Base-by-base conservation (phyloP, 1,140 invertebrate genomes). In the Sycophaga agraensis region DNA sequence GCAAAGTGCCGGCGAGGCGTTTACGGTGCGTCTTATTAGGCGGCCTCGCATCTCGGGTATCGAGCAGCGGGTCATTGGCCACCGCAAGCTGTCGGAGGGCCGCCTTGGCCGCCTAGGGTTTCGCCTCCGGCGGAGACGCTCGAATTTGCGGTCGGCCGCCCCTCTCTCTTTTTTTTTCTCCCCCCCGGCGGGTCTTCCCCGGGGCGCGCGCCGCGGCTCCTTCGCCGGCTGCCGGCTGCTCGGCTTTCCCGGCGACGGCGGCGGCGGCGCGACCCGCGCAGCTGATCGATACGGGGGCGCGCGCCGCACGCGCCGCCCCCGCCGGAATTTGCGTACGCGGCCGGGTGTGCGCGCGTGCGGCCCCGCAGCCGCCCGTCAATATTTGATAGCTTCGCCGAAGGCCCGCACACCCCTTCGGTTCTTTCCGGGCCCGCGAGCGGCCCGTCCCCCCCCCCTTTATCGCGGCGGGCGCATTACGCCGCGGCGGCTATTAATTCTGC, bases 1-100 rank as follows among this genome's bases (percentile, higher is more conserved):
- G 60, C 64, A 66, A 71, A 71, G 70, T 71, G 70, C 65, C 14
- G 43, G 19, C 66, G 65, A 69, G 66, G 68, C 70, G 66, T 69
- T 70, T 68, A 68, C 60, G 68, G 64, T 16, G 64, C 62, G 62
- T 68, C 66, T 71, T 69, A 71, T 71, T 67, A 69, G 62, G 61
- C n/a, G n/a, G n/a, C n/a, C 63, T 63, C 68, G 55, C 51, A 67
- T 59, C 64, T 66, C 61, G 63, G 60, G 59, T 68, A 69, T 71
- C 68, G 61, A 63, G 63, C 16, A 65, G 68, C n/a, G n/a, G 68
- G 68, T 69, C 70, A 66, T 68, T 65, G 70, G 66, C 68, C 70
- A 63, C 63, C 59, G 39, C 49, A 60, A 24, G 22, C 49, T 37
- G 28, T 50, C 26, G 26, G 55, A 31, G 35, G 42, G 53, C 26